Conservation (phyloP, 2,797 vertebrate genomes). For the Poeciliopsis gracilis region DNA sequence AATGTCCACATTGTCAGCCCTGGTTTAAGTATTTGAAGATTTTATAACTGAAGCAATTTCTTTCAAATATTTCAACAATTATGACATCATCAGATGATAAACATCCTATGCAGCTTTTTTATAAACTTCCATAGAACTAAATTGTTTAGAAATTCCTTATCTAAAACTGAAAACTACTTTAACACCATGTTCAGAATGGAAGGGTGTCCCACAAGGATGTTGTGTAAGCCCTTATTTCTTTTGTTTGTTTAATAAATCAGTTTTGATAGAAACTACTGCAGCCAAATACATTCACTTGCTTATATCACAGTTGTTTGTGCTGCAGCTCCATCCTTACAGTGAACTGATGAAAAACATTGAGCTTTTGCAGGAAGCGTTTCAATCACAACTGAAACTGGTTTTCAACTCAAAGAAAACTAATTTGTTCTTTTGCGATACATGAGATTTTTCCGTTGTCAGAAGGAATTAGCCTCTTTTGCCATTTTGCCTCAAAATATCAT, state of each 20-base stretch:
- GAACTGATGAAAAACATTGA: not conserved
- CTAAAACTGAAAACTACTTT: not conserved
- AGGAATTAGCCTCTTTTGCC: not conserved
- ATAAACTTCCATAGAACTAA: too few relatives aligned
- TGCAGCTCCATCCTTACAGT: not conserved
- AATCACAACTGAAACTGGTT: not conserved
- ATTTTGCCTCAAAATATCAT: not conserved
- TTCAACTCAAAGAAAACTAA: not conserved
- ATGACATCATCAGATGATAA: not conserved
- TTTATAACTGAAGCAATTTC: not conserved
- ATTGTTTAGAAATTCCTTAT: not conserved
- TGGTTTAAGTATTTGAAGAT: not conserved
- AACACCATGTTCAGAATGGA: not conserved
- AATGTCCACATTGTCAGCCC: not conserved
- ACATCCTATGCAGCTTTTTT: not conserved
- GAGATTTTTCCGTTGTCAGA: not conserved
- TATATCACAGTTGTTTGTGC: not conserved
- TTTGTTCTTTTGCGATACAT: not conserved
- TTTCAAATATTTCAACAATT: not conserved
- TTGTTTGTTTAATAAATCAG: not conserved
- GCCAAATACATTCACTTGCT: not conserved
- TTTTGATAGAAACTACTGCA: not conserved
- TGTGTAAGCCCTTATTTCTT: not conserved
- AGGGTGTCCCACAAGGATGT: not conserved
- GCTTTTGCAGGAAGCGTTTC: not conserved